Base-by-base conservation (phyloP, 2,113 vertebrate genomes). In the Empidonax traillii region DNA sequence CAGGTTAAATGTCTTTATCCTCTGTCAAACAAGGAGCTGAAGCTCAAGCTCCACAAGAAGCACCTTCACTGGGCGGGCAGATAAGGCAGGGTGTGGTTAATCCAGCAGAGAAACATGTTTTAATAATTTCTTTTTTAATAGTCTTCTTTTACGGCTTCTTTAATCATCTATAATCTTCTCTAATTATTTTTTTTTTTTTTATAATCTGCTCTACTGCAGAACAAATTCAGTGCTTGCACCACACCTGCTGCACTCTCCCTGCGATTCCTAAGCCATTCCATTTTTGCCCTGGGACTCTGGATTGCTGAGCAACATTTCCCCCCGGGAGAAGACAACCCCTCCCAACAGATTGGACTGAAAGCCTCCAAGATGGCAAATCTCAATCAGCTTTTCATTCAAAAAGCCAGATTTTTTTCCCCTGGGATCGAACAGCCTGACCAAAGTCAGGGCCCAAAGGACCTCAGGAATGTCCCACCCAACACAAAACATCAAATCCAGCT, bases 351-450 rank as follows among this genome's bases (percentile, higher is more conserved):
- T 23, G 27, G 12, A 49, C 52, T 58, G 15, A 25, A 73, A 92
- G 18, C 30, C 51, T 33, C 51, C 0, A 1, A 62, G 24, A 21
- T 10, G 16, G 4, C 44, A 11, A 10, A 35, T 63, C 31, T 35
- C 35, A 58, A 23, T 10, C 3, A 43, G 27, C 2, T 89, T 85
- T 53, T 35, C 67, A 17, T 44, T 37, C 44, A 68, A 82, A 80
- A 80, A 55, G 33, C 1, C 46, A 55, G 13, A 11, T 31, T 59
- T 14, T 44, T 41, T 41, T 31, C 44, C 56, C 21, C 43, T n/a
- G 47, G 0, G 2, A 8, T 21, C 2, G 6, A 14, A 12, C 1
- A 72, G 12, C 43, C 43, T 30, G n/a, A 65, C 12, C 22, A 12
- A 62, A 68, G 46, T 10, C 44, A n/a, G 0, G 1, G 56, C 47